Base-by-base conservation (phyloP, 1,140 invertebrate species). In the Nebria ingens region DNA sequence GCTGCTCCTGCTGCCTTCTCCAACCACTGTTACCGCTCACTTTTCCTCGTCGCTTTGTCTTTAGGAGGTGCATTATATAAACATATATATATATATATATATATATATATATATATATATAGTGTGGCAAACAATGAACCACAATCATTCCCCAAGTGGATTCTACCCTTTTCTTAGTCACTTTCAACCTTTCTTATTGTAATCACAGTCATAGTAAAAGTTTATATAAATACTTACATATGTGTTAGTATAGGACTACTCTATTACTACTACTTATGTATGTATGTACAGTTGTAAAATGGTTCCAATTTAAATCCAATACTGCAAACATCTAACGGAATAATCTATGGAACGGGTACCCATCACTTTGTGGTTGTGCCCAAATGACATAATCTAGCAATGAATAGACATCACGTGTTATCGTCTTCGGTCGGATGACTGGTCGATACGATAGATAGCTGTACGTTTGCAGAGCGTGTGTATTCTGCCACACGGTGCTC, bases 51-150 rank as follows among this genome's bases (percentile, higher is more conserved):
- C n/a, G n/a, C n/a, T n/a, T n/a, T n/a, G n/a, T n/a, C n/a, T n/a
- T n/a, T n/a, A n/a, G n/a, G n/a, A n/a, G n/a, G n/a, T n/a, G n/a
- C n/a, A n/a, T n/a, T n/a, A n/a, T n/a, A n/a, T n/a, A n/a, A n/a
- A n/a, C n/a, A n/a, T n/a, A n/a, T n/a, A n/a, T n/a, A n/a, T n/a
- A n/a, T n/a, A n/a, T n/a, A n/a, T n/a, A n/a, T n/a, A n/a, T n/a
- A n/a, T n/a, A n/a, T n/a, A n/a, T n/a, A n/a, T n/a, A n/a, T n/a
- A n/a, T n/a, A n/a, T n/a, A n/a, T n/a, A n/a, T n/a, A n/a, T n/a
- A n/a, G n/a, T n/a, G n/a, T 9, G 40, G 9, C 40, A 45, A 45
- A 45, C 40, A 45, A 45, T 12, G 40, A 45, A 45, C 40, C 40
- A 45, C 40, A 45, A 45, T 45, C 9, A 45, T 45, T 45, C 40